Base-by-base conservation (phyloP, 1,140 invertebrate species). In the Macrotrachela quadricornifera region DNA sequence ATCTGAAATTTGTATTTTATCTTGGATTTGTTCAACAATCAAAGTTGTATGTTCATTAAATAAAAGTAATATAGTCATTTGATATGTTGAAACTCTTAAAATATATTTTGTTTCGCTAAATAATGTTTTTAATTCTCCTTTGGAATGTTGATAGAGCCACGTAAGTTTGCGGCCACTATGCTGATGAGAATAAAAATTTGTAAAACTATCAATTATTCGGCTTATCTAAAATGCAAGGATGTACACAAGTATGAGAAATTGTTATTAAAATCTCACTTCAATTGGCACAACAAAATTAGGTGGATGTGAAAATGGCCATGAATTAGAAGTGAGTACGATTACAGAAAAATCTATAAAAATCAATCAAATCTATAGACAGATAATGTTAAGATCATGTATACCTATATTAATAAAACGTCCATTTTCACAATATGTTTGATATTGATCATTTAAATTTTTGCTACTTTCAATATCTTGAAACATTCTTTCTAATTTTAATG, bases 131-230 rank as follows among this genome's bases (percentile, higher is more conserved):
- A 99, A 71, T 71, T 97, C 92, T 36, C 92, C 92, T 73, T 95
- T 94, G 52, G 85, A 94, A 81, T 94, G 88, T 63, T 92, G 84
- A 66, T 91, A 94, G 16, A 96, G 71, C 91, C 90, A 99, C 71
- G 86, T 91, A 18, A 99, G 75, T 70, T 96, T 96, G 49, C 92
- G 77, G 11, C 92, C 92, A 57, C 82, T 92, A 71, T 97, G 90
- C 60, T 88, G 83, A 48, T 79, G 80, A 60, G 83, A 83, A 68
- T 97, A 99, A 72, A 96, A 99, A 50, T 79, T 79, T 17, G 83
- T 88, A 71, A 96, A 96, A 59, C 85, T 78, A 66, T 87, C 82
- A n/a, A n/a, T n/a, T n/a, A n/a, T n/a, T n/a, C n/a, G n/a, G n/a
- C n/a, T n/a, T n/a, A n/a, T n/a, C n/a, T n/a, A n/a, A n/a, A n/a